Evolutionary conservation across 2,888 invertebrate species (phyloP), one percentile per base, ranked within the genome.

Genomic region (Lepidonotus clava): DNA sequence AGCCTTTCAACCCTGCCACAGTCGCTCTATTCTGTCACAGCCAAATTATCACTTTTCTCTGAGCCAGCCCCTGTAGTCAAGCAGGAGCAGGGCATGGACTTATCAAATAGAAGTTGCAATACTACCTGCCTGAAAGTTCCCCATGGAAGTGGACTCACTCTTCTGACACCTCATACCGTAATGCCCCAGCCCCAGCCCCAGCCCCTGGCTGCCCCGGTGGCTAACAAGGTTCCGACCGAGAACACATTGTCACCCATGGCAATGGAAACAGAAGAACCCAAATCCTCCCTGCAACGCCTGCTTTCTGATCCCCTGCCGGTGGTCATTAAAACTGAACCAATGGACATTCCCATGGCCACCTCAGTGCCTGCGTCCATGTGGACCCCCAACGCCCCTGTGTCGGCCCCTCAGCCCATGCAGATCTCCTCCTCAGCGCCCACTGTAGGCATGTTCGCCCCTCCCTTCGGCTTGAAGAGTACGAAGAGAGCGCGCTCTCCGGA

Each of bases 231-330:
- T n/a, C n/a, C n/a, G n/a, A n/a, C n/a, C n/a, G n/a, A n/a, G n/a
- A n/a, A n/a, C n/a, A n/a, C n/a, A n/a, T n/a, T n/a, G n/a, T n/a
- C n/a, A 46, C 80, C 41, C 8, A 80, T 80, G 41, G 51, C 28
- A 1, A 41, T 80, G 28, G 80, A 80, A 24, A 28, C 80, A n/a
- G 80, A 80, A 28, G 80, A 46, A 6, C 28, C 28, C 46, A 80
- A 80, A 46, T 80, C 80, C 28, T 80, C 80, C 80, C 80, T 80
- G 14, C 80, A 80, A 24, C 41, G 80, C 24, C 80, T 80, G 24
- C 80, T 80, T 28, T 46, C 80, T 18, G 80, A 80, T 34, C 80
- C 80, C 14, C 28, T 80, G n/a, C 80, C 80, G 18, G 46, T 51
- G 28, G 34, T 28, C 41, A 51, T 80, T 46, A 80, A 80, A 32